Percentiles rank a stretch among this genome's conserved stretches.
These are phyloP conservation scores for Amphipoea oculea DNA, from an alignment of 2,888 invertebrate genomes.

Conservation along the genomic window DNA sequence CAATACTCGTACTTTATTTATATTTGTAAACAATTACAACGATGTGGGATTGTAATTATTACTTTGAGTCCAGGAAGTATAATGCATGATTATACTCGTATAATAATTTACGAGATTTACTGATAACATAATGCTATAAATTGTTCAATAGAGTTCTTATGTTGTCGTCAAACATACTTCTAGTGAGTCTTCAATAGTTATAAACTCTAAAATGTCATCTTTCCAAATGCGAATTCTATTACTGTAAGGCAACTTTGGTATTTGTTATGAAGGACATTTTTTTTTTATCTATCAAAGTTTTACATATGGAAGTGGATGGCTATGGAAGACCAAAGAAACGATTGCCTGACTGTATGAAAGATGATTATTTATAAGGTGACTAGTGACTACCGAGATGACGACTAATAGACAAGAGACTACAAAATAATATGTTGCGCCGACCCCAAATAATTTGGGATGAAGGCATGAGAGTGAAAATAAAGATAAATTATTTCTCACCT, in stretches of 20 bases:
- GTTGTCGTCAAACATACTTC: slow-evolving; percentile 7
- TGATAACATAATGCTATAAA: neutral
- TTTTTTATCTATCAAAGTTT: neutral
- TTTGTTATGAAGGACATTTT: neutral
- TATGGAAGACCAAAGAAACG: neutral
- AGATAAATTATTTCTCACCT: neutral
- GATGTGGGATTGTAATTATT: slow-evolving; percentile 30
- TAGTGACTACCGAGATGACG: neutral
- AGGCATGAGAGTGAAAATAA: neutral
- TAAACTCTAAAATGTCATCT: neutral
- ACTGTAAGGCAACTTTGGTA: neutral
- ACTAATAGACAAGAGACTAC: too few species aligned
- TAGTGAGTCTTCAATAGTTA: neutral
- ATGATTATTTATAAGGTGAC: neutral
- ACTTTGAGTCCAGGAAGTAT: slow-evolving; percentile 30
- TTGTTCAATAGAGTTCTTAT: neutral
- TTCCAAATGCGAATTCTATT: neutral
- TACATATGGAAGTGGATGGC: neutral
- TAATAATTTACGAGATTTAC: slow-evolving; percentile 7
- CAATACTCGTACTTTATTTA: slow-evolving; percentile 9
- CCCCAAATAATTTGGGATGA: neutral
- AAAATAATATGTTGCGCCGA: neutral
- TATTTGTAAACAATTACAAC: slow-evolving; percentile 38
- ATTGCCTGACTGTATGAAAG: neutral
- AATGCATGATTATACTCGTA: slow-evolving; percentile 6